Evolutionary conservation across 1,140 invertebrate species (phyloP).

Genomic region (Heliconius congener): DNA sequence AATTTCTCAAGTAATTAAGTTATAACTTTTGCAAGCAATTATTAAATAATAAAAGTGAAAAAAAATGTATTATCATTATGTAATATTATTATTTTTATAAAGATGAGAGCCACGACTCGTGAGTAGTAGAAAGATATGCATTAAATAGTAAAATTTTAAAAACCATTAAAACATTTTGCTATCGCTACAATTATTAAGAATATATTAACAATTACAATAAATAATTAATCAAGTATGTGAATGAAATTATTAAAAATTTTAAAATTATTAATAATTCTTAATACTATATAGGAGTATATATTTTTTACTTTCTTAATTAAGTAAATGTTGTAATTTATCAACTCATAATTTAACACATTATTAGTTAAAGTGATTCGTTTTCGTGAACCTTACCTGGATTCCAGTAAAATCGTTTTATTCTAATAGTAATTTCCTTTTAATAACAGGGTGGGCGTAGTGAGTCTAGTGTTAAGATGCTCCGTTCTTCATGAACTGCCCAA

Average conservation of each 20-base stretch:
- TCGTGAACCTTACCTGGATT: too few species aligned
- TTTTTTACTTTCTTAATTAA: background rate
- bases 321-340: background rate
- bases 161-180: background rate
- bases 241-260: too few species aligned
- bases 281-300: background rate
- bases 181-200: slow-evolving; percentile 2
- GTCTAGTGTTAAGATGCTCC: too few species aligned
- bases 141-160: slow-evolving; percentile 5
- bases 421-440: too few species aligned
- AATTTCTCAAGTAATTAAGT: too few species aligned
- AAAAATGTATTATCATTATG: background rate
- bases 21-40: too few species aligned
- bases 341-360: background rate
- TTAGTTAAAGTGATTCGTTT: too few species aligned
- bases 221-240: background rate
- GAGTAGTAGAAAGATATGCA: slow-evolving; percentile 10
- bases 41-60: too few species aligned
- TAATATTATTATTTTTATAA: background rate
- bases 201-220: slow-evolving; percentile 1
- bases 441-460: too few species aligned
- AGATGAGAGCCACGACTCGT: background rate
- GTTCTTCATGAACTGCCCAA: too few species aligned
- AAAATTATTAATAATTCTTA: too few species aligned
- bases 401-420: too few species aligned